Evolutionary conservation across 53 echinoderm and acorn worm species (phyloP), one percentile per base, ranked within the genome.

Genomic region (Patiria pectinifera): DNA sequence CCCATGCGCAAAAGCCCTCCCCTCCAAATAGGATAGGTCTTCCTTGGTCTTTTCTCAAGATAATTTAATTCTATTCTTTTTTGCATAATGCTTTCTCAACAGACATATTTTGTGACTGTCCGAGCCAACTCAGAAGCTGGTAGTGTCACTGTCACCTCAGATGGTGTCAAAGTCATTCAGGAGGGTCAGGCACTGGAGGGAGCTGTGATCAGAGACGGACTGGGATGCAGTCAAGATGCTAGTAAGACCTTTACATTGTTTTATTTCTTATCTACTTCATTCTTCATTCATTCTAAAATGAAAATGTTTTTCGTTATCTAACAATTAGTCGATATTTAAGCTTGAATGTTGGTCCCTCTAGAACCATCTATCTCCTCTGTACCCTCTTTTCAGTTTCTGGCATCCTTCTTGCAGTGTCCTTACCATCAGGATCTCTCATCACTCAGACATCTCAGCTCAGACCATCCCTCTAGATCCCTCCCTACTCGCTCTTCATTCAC

Each of bases 21-120:
- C 35, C 35, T 35, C 35, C 35, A 35, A 35, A 35, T 35, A 35
- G 1, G 35, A 35, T 35, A 35, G 35, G 35, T 35, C 35, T 35
- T 35, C 35, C 35, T 35, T 35, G 35, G 35, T 35, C 35, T 35
- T 35, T 35, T 35, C 35, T 35, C 35, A 35, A 35, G 35, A 35
- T 35, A 35, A 35, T 35, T 35, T 35, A 35, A 35, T 35, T 35
- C 35, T 0, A 35, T 35, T 35, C 35, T 19, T 70, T 70, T 70
- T 70, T 14, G 11, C 16, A 70, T 74, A n/a, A 21, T 21, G 9
- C 18, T 87, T 87, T 10, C 24, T 78, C 22, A 83, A 23, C 70
- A 92, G 93, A 87, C 48, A 4, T 92, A 92, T 66, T 93, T 71
- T 53, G 69, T 88, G 26, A 93, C 93, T 12, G 74, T 93, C 71